Conservation (phyloP, 1,140 invertebrate genomes). For the Apis dorsata region DNA sequence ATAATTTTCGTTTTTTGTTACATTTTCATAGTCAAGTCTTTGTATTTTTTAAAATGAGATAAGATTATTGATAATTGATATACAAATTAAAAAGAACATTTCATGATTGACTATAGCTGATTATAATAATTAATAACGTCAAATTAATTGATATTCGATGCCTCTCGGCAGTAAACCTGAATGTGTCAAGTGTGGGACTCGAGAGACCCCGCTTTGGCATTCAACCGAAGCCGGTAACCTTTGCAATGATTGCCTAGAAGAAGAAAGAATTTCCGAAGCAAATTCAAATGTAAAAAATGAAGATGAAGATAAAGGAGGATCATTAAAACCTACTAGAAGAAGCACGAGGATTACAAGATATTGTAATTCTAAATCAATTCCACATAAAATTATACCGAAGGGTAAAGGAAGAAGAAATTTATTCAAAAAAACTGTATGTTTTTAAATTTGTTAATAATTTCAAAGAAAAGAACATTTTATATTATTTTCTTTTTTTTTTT, state of each 20-base stretch:
- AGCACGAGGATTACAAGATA: constrained; percentile 82
- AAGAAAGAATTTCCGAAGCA: constrained; percentile 71
- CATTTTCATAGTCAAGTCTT: background rate
- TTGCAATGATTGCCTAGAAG: constrained; percentile 82
- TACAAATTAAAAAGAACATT: constrained; percentile 18
- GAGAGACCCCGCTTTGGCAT: constrained; percentile 84
- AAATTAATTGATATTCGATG: constrained; percentile 75
- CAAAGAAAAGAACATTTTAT: background rate
- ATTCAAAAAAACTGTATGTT: constrained; percentile 87
- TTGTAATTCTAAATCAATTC: constrained; percentile 78
- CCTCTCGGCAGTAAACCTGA: constrained; percentile 83
- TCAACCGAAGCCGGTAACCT: constrained; percentile 82
- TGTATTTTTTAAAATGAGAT: background rate
- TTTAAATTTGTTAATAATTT: background rate
- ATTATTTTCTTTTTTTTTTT: background rate
- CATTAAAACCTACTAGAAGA: constrained; percentile 79
- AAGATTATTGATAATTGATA: background rate
- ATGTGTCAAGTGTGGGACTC: constrained; percentile 83
- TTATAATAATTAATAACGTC: constrained; percentile 25
- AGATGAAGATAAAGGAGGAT: constrained; percentile 73
- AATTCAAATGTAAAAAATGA: constrained; percentile 68
- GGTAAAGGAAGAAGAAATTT: constrained; percentile 88
- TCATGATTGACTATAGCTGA: constrained; percentile 1
- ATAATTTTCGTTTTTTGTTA: background rate
- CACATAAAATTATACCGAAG: constrained; percentile 81